Percentiles rank a stretch among this genome's conserved stretches.
These are phyloP conservation scores for Thamnaconus septentrionalis DNA, from an alignment of 2,113 vertebrate genomes.

Conservation along the genomic window DNA sequence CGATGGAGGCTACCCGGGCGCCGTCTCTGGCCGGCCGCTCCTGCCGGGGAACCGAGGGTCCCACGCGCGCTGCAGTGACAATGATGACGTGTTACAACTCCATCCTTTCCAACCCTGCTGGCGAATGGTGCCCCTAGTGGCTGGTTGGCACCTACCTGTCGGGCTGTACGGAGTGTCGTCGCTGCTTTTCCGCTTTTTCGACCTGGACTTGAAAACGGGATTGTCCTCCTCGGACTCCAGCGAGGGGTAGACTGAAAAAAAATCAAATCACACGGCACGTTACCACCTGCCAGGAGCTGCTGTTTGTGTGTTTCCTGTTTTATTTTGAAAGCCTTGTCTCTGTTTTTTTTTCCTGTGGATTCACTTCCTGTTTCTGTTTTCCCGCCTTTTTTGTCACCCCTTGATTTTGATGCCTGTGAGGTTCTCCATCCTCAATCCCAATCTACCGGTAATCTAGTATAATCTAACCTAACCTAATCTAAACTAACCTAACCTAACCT, in stretches of 20 bases:
- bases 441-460: too few species aligned
- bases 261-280: background rate
- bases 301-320: too few species aligned
- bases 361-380: too few species aligned
- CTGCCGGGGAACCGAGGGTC: conserved; percentile 91
- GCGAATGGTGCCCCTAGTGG: too few species aligned
- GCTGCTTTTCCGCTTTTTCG: conserved; percentile 97
- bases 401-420: too few species aligned
- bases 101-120: background rate
- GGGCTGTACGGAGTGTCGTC: conserved; percentile 98
- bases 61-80: conserved; percentile 84
- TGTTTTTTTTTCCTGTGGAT: too few species aligned
- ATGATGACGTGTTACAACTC: background rate
- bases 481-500: too few species aligned
- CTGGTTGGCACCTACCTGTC: conserved; percentile 79
- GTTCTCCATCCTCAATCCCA: too few species aligned
- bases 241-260: conserved; percentile 90
- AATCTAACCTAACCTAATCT: too few species aligned
- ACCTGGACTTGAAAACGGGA: conserved; percentile 97
- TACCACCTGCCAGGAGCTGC: too few species aligned
- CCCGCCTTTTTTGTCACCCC: too few species aligned
- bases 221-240: conserved; percentile 98
- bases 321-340: too few species aligned
- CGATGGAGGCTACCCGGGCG: conserved; percentile 95
- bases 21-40: conserved; percentile 96